phyloP scores from a whole-genome alignment of 2,797 vertebrate species.

The Cuniculus paca region DNA sequence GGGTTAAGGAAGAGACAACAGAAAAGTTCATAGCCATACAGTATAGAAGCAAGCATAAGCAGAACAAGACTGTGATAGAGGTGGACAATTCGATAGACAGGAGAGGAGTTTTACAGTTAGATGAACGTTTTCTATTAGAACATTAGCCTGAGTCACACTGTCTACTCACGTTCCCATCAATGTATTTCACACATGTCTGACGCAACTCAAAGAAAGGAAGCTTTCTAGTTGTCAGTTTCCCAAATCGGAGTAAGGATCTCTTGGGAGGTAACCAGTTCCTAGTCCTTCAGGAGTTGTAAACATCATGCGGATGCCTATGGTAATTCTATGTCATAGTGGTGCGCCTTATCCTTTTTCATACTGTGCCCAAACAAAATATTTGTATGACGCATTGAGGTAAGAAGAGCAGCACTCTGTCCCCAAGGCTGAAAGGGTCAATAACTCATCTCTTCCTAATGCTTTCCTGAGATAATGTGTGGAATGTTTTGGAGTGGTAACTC shows the following conservation, averaged over 20 bases:
- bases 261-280: background rate
- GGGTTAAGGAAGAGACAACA: background rate
- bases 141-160: background rate
- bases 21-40: background rate
- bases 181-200: conserved; percentile 25
- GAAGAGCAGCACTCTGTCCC: background rate
- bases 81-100: background rate
- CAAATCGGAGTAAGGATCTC: conserved; percentile 6
- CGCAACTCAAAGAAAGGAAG: conserved; percentile 18
- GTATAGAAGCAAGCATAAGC: background rate
- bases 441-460: background rate
- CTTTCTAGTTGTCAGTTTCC: conserved; percentile 30
- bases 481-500: background rate
- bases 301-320: background rate
- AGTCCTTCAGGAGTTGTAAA: background rate
- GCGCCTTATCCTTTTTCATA: background rate
- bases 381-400: background rate
- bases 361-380: background rate
- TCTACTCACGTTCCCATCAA: background rate
- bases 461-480: background rate
- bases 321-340: background rate
- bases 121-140: background rate
- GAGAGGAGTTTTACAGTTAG: background rate
- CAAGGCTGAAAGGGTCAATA: background rate
- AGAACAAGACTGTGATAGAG: background rate